Conservation (phyloP, 2,797 vertebrate species). For the Chelon auratus region DNA sequence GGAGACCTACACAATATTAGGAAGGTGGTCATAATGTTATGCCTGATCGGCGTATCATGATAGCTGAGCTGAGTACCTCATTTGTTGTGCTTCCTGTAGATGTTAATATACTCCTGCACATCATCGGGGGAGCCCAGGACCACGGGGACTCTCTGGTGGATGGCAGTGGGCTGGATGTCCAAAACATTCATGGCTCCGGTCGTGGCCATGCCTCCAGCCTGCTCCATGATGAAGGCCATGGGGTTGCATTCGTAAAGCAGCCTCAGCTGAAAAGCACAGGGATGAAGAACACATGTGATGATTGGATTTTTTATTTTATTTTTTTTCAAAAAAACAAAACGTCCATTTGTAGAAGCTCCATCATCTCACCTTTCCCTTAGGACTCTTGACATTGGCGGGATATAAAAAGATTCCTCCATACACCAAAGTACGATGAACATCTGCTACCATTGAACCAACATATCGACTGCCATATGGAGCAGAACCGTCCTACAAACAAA, state of each 20-base stretch:
- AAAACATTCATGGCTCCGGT: constrained; percentile 88
- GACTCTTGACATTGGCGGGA: constrained; percentile 94
- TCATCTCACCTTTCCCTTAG: constrained; percentile 92
- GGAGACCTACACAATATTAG: too few relatives aligned
- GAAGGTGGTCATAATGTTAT: too few relatives aligned
- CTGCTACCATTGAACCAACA: constrained; percentile 97
- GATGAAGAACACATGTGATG: too few relatives aligned
- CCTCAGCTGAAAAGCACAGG: constrained; percentile 85
- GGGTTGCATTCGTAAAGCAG: constrained; percentile 96
- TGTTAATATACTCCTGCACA: constrained; percentile 90
- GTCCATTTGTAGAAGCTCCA: not conserved
- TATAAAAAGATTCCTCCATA: constrained; percentile 98
- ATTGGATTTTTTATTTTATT: not conserved
- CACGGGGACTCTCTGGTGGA: constrained; percentile 92
- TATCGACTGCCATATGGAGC: constrained; percentile 94
- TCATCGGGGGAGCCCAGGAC: constrained; percentile 93
- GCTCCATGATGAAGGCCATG: constrained; percentile 94
- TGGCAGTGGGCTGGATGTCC: constrained; percentile 90
- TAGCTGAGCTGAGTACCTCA: constrained; percentile 56
- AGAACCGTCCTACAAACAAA: constrained; percentile 88
- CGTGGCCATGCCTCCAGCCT: constrained; percentile 93
- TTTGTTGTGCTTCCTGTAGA: constrained; percentile 87
- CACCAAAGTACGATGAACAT: constrained; percentile 95
- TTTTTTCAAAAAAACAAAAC: not conserved
- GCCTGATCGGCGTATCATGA: not conserved